Evolutionary conservation across 2,888 invertebrate genomes (phyloP), one percentile per base, ranked within the genome.

Genomic region (Chamaedrilus cognettii): DNA sequence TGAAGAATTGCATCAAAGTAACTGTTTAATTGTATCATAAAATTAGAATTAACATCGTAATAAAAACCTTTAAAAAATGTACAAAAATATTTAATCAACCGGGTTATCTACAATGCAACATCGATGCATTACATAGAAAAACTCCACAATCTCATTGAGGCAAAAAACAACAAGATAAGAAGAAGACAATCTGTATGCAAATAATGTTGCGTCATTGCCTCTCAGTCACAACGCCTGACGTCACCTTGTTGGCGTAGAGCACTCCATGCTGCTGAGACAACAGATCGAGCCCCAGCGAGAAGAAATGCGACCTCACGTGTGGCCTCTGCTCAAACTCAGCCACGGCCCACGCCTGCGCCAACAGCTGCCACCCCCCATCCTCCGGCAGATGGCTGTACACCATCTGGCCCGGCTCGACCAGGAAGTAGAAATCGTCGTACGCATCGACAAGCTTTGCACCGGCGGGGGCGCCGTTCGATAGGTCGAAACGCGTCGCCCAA

Each of bases 401-500:
- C 58, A 83, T 76, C 65, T 83, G 79, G 58, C 96, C 91, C 0
- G 98, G 95, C 85, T 98, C 97, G 31, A 98, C 97, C 80, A 98
- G 88, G 88, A 99, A 99, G 86, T 99, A 99, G 85, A 99, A 98
- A 85, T 99, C 98, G 82, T 99, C 98, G 84, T 98, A 99, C 85
- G 98, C 98, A 85, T 99, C 99, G 81, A 81, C 84, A 77, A 86
- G 70, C 68, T 83, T 82, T 72, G 82, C 83, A 23, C 81, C 31
- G 3, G 62, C 2, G 7, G 50, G 49, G 7, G 30, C 31, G n/a
- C 31, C 52, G 7, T 51, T 52, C 3, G 62, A 30, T 28, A 26
- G 62, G 1, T 28, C 11, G 5, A 30, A 98, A 68, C 98, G 86
- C 0, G 98, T 97, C 3, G 98, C 98, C 98, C 98, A 99, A 85